Evolutionary conservation across 2,888 invertebrate species (phyloP), one percentile per base, ranked within the genome.

Genomic region (Himalopsyche tibetana): DNA sequence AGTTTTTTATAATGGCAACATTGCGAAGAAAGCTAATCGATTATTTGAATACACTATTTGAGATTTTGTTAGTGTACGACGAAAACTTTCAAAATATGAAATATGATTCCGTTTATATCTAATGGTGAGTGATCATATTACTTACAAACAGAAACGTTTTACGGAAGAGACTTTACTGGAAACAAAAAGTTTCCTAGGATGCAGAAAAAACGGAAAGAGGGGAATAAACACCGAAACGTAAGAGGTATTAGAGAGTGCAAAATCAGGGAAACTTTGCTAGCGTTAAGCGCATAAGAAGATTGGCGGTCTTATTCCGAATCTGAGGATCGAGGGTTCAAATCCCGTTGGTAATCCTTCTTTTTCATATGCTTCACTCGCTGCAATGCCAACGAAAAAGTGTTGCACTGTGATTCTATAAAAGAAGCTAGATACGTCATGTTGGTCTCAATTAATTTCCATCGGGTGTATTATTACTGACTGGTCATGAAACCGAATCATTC

Each of bases 251-350:
- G 82, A 87, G 84, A 86, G 87, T 87, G 85, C 85, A 86, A 83
- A 85, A 87, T 86, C 85, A 84, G 84, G 80, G 84, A 85, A 88
- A 88, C 86, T 88, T 87, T 88, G 56, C 80, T 82, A 82, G 86
- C 88, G 82, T 84, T 88, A 88, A 88, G 88, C 88, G 86, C 84
- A 85, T 88, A 85, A 88, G 88, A 87, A 88, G 88, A 88, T 88
- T 87, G 86, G 88, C 86, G 85, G 88, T 84, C 84, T 87, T 87
- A 87, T 82, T 82, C 40, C 80, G 84, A 85, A 88, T 87, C 87
- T 82, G 12, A 82, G 87, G 88, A 88, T 88, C 85, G 55, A 63
- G 86, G 87, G 86, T 69, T 83, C 85, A 86, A 88, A 87, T 87
- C 87, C 86, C 86, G 84, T 82, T 17, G 56, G 88, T 88, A 87